These are phyloP conservation scores for Hypotaenidia philippensis DNA, from an alignment of 2,797 vertebrate species.

Conservation along the genomic window DNA sequence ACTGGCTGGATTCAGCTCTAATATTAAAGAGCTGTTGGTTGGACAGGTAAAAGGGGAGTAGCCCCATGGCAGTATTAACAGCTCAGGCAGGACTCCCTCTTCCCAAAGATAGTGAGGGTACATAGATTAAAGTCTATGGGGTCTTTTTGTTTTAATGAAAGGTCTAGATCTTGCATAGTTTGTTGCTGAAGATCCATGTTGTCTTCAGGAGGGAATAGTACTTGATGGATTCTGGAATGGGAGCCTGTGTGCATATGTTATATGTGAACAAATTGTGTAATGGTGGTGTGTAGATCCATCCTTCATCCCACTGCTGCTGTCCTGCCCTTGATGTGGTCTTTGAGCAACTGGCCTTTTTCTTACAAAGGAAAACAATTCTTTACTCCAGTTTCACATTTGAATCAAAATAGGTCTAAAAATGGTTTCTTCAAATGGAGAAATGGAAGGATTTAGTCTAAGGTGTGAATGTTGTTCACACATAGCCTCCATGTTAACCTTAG, in stretches of 20 bases:
- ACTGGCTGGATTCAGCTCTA: not conserved
- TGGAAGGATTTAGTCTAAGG: not conserved
- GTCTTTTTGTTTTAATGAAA: not conserved
- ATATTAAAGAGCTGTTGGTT: not conserved
- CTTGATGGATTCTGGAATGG: not conserved
- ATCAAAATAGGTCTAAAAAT: not conserved
- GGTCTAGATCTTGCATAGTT: not conserved
- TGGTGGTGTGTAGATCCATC: fast-evolving
- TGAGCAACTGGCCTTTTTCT: not conserved
- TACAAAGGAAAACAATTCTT: not conserved
- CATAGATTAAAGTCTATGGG: not conserved
- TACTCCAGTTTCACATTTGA: not conserved
- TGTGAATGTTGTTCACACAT: not conserved
- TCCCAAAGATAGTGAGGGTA: not conserved
- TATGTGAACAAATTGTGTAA: not conserved
- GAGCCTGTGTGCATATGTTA: not conserved
- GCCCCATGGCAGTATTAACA: not conserved
- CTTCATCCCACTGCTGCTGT: not conserved
- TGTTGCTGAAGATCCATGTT: not conserved
- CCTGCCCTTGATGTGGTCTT: not conserved
- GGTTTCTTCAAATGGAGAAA: not conserved
- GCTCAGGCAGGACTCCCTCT: not conserved
- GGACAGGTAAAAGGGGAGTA: not conserved
- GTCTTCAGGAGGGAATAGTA: not conserved
- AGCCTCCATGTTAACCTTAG: not conserved